phyloP scores from a whole-genome alignment of 1,140 invertebrate species.

The Drosophila nebulosa region DNA sequence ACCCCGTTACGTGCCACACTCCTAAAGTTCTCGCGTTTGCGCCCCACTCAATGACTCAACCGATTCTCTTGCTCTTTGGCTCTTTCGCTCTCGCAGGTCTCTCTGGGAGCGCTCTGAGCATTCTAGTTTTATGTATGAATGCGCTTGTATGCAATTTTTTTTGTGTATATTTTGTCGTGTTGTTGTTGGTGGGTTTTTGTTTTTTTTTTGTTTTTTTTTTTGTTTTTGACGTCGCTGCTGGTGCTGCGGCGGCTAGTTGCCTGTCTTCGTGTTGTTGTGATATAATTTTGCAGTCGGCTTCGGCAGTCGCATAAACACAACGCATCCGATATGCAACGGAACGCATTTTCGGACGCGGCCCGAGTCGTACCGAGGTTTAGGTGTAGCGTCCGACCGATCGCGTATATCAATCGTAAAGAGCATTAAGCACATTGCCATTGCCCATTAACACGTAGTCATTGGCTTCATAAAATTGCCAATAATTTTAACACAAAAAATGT shows the following conservation, averaged over 20 bases:
- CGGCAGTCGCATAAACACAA: conserved; percentile 81
- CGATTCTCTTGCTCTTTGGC: conserved; percentile 15
- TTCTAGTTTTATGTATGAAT: conserved; percentile 68
- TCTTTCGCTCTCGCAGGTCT: not conserved
- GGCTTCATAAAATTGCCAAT: conserved; percentile 28
- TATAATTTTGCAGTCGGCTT: conserved; percentile 80
- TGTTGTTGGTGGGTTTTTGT: not conserved
- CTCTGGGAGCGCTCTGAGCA: conserved; percentile 41
- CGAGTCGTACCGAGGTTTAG: conserved; percentile 81
- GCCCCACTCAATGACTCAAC: conserved; percentile 59
- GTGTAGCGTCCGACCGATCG: conserved; percentile 81
- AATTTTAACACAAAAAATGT: conserved; percentile 11
- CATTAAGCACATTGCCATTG: conserved; percentile 65
- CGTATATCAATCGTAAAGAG: conserved; percentile 79
- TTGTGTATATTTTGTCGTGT: not conserved
- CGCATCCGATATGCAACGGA: conserved; percentile 81
- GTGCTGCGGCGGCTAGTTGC: conserved; percentile 37
- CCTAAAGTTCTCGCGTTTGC: conserved; percentile 76
- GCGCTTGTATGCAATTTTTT: conserved; percentile 72
- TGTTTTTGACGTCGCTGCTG: conserved; percentile 25
- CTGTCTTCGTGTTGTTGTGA: conserved; percentile 79
- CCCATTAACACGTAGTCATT: conserved; percentile 60
- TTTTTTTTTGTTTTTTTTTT: conserved; percentile 4
- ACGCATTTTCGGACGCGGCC: conserved; percentile 81
- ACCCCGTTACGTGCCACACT: conserved; percentile 58